phyloP scores from a whole-genome alignment of 2,113 vertebrate species.

The Phylloscopus whistleri region DNA sequence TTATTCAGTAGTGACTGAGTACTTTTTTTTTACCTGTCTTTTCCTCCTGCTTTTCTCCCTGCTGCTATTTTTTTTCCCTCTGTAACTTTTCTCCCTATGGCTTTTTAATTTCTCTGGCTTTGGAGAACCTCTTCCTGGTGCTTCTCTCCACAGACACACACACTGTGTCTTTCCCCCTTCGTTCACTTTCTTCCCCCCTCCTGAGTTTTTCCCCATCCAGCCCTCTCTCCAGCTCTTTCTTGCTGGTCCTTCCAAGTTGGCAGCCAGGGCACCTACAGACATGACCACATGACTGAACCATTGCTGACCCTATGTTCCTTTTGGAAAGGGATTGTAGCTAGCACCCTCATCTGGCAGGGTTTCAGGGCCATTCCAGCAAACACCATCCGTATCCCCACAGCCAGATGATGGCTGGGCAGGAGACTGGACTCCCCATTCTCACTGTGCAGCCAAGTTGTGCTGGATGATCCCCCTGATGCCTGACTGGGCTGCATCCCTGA shows the following conservation, averaged over 20 bases:
- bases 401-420: background rate
- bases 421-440: background rate
- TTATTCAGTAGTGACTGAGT: conserved; percentile 11
- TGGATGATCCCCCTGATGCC: fast-evolving
- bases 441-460: fast-evolving
- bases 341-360: background rate
- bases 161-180: background rate
- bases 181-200: background rate
- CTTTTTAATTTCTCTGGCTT: background rate
- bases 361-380: background rate
- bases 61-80: background rate
- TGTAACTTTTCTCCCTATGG: background rate
- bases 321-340: background rate
- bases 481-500: background rate
- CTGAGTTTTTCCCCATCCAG: background rate
- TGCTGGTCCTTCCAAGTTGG: background rate
- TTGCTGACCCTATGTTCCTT: background rate
- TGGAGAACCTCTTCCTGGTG: fast-evolving
- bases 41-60: background rate
- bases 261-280: background rate
- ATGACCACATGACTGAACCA: background rate
- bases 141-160: background rate
- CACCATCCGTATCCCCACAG: background rate
- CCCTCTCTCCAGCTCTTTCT: background rate
- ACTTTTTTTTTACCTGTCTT: background rate